Evolutionary conservation across 2,888 invertebrate genomes (phyloP), one percentile per base, ranked within the genome.

Genomic region (Monochamus alternatus): DNA sequence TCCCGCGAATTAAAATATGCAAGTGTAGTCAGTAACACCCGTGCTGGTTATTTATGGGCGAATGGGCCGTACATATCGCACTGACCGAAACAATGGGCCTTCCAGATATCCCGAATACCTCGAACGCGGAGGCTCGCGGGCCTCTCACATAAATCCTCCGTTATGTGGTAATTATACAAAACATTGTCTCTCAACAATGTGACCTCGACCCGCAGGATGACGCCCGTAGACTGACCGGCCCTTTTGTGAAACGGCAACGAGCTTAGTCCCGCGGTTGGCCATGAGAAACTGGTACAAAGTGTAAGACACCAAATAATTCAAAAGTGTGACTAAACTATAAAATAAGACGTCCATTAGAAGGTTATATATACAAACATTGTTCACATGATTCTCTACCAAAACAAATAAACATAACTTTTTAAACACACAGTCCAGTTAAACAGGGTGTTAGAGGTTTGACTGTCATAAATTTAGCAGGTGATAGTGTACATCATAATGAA

Each of bases 111-210:
- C 83, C 80, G 82, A 83, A 84, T 84, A 81, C 84, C 84, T 85
- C 84, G 83, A 84, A 84, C 81, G 81, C 79, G 80, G 81, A 81
- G 82, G 81, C 82, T 78, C 80, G 82, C 81, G 79, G 75, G 80
- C 80, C 75, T 79, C 67, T 9, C 79, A 79, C 85, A 86, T 86
- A 86, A 86, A 86, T 86, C 84, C 83, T 84, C 83, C 82, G 86
- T 85, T 86, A 86, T 85, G 86, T 82, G 84, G 86, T 86, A 86
- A 86, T 86, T 86, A 86, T 85, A 85, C 85, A 85, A 85, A 86
- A 86, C 85, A 84, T 84, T 85, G 85, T 86, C 85, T 84, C 82
- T 79, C 81, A 82, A 86, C 85, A 85, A 86, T 85, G 84, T 83
- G 83, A 83, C 82, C 84, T 72, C 75, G 67, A 43, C 64, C 74